Evolutionary conservation across 2,113 vertebrate genomes (phyloP).

Genomic region (Pseudopipra pipra): DNA sequence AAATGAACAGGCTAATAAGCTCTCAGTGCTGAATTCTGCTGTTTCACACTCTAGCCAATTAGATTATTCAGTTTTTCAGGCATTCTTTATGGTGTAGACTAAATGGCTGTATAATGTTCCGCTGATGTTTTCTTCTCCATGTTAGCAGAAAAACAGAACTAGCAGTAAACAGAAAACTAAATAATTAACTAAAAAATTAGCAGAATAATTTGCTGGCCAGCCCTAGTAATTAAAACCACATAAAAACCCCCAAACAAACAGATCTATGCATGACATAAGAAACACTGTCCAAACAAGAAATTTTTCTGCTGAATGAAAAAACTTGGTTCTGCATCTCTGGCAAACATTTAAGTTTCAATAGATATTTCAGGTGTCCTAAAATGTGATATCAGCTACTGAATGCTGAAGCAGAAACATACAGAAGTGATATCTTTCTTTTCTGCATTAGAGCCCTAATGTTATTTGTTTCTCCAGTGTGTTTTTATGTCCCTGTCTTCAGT

Average conservation of each 20-base stretch:
- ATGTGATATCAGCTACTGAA: neutral
- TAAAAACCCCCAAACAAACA: neutral
- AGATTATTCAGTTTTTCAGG: constrained; percentile 11
- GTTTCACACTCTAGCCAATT: constrained; percentile 12
- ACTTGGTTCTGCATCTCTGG: neutral
- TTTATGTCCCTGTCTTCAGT: accelerated
- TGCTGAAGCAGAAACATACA: neutral
- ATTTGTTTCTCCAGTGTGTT: neutral
- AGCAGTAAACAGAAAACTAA: constrained; percentile 3
- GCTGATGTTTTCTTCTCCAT: neutral
- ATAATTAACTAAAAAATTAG: constrained; percentile 2
- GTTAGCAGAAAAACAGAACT: neutral
- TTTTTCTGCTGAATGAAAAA: neutral
- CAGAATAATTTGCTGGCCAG: neutral
- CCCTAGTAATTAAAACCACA: neutral
- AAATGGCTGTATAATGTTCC: neutral
- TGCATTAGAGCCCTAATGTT: neutral
- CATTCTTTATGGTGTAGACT: neutral
- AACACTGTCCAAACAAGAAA: neutral
- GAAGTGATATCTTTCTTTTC: neutral
- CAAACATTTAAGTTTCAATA: neutral
- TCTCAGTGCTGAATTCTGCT: neutral
- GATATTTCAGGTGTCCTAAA: neutral
- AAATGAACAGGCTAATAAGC: constrained; percentile 23
- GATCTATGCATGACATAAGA: neutral